Evolutionary conservation across 2,113 vertebrate genomes (phyloP).

Genomic region (Lagopus leucura): DNA sequence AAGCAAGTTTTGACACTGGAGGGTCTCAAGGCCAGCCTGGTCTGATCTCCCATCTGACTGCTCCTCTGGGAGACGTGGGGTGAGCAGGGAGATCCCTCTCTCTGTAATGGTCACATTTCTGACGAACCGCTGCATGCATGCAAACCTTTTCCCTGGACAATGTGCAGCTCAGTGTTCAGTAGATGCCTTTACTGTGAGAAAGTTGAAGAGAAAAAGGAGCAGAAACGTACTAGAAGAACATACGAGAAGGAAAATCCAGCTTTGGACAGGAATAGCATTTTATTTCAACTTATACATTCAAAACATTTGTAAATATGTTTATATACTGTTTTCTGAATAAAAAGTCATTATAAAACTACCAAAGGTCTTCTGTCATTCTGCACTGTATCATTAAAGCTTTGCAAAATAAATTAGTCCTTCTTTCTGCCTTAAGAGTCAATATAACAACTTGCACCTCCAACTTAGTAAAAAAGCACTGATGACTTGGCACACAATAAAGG

Average conservation of each 20-base stretch:
- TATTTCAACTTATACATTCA: constrained; percentile 24
- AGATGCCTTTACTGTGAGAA: not conserved
- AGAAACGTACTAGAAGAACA: not conserved
- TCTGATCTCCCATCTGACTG: not conserved
- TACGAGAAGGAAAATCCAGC: not conserved
- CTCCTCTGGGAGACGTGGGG: not conserved
- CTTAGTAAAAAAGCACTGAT: not conserved
- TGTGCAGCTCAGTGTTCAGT: not conserved
- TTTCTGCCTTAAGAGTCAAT: not conserved
- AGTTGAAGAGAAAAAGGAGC: not conserved
- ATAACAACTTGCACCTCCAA: not conserved
- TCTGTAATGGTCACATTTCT: rapidly evolving
- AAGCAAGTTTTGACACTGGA: not conserved
- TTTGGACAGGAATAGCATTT: not conserved
- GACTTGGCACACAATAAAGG: not conserved
- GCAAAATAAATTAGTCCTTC: not conserved
- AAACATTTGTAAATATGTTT: constrained; percentile 50
- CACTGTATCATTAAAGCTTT: not conserved
- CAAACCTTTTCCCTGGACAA: not conserved
- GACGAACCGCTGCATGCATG: rapidly evolving
- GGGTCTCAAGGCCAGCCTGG: not conserved
- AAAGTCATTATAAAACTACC: constrained; percentile 38
- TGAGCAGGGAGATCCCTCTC: rapidly evolving
- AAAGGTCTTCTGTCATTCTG: not conserved
- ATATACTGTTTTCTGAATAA: constrained; percentile 52